These are phyloP conservation scores for Andrena cerasifolii DNA, from an alignment of 1,140 invertebrate species.

Conservation along the genomic window DNA sequence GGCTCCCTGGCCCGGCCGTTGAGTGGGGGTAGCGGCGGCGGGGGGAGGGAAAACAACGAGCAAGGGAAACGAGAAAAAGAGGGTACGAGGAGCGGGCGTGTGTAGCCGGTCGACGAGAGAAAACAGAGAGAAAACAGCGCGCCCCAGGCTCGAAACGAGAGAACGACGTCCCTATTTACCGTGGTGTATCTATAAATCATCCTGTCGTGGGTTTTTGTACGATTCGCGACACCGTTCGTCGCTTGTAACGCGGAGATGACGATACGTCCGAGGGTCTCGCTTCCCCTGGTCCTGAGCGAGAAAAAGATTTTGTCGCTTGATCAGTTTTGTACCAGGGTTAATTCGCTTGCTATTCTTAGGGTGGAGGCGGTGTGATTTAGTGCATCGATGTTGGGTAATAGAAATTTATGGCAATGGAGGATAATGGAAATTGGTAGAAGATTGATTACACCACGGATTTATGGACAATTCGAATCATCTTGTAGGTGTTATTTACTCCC, in stretches of 20 bases:
- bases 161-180: conserved; percentile 62
- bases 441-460: no score
- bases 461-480: no score
- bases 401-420: no score
- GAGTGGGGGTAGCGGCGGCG: conserved; percentile 37
- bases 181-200: conserved; percentile 69
- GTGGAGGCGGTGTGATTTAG: no score
- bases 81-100: conserved; percentile 24
- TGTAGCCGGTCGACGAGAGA: conserved; percentile 1
- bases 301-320: neutral
- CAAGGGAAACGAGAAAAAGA: conserved; percentile 25
- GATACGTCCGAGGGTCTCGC: neutral
- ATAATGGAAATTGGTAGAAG: no score
- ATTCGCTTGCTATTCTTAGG: neutral
- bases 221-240: conserved; percentile 50
- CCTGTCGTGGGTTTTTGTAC: conserved; percentile 55
- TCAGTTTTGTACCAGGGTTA: neutral
- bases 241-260: neutral
- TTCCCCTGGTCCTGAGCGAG: neutral
- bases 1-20: conserved; percentile 27
- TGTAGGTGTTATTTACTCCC: no score
- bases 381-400: no score
- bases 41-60: conserved; percentile 14
- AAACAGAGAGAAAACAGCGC: conserved; percentile 36
- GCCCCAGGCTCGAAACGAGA: conserved; percentile 20